These are phyloP conservation scores for Stenopsyche tienmushanensis DNA, from an alignment of 1,140 invertebrate species.

Conservation along the genomic window DNA sequence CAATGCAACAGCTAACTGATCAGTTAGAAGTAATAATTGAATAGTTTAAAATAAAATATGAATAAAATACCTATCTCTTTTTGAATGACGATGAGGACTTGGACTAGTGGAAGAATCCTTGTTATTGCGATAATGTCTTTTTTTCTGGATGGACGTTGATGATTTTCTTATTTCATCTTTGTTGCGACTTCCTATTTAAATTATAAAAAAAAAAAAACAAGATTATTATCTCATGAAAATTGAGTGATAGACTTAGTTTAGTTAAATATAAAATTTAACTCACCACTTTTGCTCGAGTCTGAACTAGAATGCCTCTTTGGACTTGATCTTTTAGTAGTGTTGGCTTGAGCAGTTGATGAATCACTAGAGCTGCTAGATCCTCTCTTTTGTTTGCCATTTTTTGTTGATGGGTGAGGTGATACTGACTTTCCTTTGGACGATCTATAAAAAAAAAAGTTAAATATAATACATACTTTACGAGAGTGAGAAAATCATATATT, in stretches of 20 bases:
- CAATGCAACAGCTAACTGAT: too few species aligned
- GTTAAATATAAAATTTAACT: background rate
- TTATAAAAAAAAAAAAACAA: conserved; percentile 2
- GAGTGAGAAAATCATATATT: conserved; percentile 4
- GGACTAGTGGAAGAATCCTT: conserved; percentile 73
- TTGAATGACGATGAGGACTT: conserved; percentile 52
- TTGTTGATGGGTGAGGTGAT: conserved; percentile 22
- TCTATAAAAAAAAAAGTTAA: background rate
- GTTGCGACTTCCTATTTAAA: conserved; percentile 33
- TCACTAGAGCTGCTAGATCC: conserved; percentile 31
- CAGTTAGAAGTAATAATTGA: too few species aligned
- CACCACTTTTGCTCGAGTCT: conserved; percentile 38
- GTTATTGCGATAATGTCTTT: conserved; percentile 81
- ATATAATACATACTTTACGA: background rate
- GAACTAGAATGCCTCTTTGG: conserved; percentile 34
- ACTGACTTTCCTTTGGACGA: conserved; percentile 32
- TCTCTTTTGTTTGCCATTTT: conserved; percentile 37
- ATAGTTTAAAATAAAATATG: too few species aligned
- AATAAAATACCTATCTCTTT: conserved; percentile 50
- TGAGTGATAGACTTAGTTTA: background rate
- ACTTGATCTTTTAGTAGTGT: conserved; percentile 20
- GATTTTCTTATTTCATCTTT: conserved; percentile 39
- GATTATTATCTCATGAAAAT: background rate
- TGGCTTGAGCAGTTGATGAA: conserved; percentile 19
- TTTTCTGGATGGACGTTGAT: conserved; percentile 48